Base-by-base conservation (phyloP, 2,888 invertebrate species). In the Hyposoter didymator region DNA sequence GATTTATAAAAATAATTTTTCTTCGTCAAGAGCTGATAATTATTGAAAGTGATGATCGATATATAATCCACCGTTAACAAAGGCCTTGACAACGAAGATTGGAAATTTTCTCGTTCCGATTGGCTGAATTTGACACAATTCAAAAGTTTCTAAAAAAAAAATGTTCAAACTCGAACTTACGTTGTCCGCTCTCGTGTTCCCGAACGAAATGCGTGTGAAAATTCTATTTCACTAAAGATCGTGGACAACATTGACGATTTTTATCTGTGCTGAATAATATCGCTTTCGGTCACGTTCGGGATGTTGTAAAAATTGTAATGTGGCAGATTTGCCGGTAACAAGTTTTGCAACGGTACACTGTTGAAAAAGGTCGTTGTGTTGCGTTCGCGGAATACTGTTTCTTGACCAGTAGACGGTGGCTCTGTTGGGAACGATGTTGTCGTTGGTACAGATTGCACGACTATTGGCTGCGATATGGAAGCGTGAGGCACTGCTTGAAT, bases 221-320 rank as follows among this genome's bases (percentile, higher is more conserved):
- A 14, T 12, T 0, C 12, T 22, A 7, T 22, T 14, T n/a, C 49
- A 32, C 8, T 55, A 35, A 55, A 7, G 43, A 76, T 47, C 19
- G 5, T 55, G 19, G 47, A 45, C 39, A 39, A 74, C 35, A 43
- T 22, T 14, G 14, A 28, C 52, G 22, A 28, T 67, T 78, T 88
- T 89, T 93, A 92, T 87, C 91, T 92, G 74, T 91, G 90, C 85
- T 91, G 90, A 79, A 93, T 90, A 47, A 92, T 89, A 87, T 93
- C 92, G 35, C 87, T 89, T 76, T 93, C 93, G 28, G 90, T 87
- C 35, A 92, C 92, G 79, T 90, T 93, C 28, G 93, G 89, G 81
- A 94, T 91, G 85, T 92, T 93, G 85, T 94, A 94, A 89, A 94
- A 93, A 85, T 93, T 93, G 82, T 94, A 94, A 39, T 83, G 76